Evolutionary conservation across 1,140 invertebrate genomes (phyloP), one percentile per base, ranked within the genome.

Genomic region (Acromyrmex charruanus): DNA sequence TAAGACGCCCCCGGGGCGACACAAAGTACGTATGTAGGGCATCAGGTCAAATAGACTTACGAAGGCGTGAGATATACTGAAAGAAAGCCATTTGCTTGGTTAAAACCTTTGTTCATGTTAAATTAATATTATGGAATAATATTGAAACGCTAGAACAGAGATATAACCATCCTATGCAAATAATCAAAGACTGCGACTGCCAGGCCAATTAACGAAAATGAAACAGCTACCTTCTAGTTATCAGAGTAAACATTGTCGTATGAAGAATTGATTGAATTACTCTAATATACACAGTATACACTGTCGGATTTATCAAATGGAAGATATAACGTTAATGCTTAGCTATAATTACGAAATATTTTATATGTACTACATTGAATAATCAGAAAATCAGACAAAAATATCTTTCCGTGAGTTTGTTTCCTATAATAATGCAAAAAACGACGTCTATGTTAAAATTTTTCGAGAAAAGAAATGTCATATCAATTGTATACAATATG

Each of bases 21-120:
- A 21, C 35, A 31, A 89, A 86, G 66, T 86, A 87, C 61, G 69
- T 88, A 93, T 92, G 89, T 93, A 85, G 89, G 90, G 79, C 88
- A 89, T 65, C 80, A 69, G 91, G 92, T 93, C 88, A 92, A 90
- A 93, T 74, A 69, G 86, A 77, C 77, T 87, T 77, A 53, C 25
- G 58, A 75, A 88, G 51, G 21, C 49, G 66, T 35, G 51, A 35
- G 69, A 87, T 77, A 75, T 51, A 61, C 10, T 53, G 61, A 85
- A 85, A 82, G 75, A 82, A 74, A 81, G 77, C 77, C 49, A 68
- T 77, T 87, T 65, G 77, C 14, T 21, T 53, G 14, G 44, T 25
- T 35, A 21, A 68, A 31, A 31, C 5, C 14, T 44, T 61, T 7
- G 3, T 44, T 39, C 53, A 51, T 6, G 55, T 61, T 21, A 58